A percentile compares a stretch with the other conserved stretches of the same genome.
Conservation (phyloP, 35 echinoderm and acorn worm genomes). For the Eucidaris tribuloides region DNA sequence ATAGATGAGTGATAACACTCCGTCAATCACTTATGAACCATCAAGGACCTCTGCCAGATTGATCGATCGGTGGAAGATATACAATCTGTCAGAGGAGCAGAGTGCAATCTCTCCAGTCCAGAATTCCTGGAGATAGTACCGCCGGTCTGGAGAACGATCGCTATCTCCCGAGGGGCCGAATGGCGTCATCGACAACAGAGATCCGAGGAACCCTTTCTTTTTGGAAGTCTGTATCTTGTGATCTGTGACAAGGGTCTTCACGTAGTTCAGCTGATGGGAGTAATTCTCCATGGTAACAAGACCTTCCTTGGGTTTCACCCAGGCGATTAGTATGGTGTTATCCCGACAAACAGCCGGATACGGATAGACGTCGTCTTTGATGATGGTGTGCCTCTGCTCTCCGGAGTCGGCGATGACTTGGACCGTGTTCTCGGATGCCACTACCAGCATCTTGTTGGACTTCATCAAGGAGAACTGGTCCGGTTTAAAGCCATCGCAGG, state of each 20-base stretch:
- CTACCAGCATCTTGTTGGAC: neutral
- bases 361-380: neutral
- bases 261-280: neutral
- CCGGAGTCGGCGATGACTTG: neutral
- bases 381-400: neutral
- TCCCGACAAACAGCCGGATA: neutral
- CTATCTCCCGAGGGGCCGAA: no score
- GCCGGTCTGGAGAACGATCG: no score
- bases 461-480: neutral
- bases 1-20: no score
- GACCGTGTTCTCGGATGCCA: neutral
- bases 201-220: no score
- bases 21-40: no score
- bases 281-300: constrained; percentile 2
- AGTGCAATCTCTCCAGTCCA: neutral
- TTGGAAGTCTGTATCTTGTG: neutral
- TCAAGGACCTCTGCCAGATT: no score
- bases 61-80: neutral
- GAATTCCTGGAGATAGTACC: neutral
- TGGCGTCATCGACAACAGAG: no score
- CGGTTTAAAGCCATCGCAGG: neutral
- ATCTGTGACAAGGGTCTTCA: neutral
- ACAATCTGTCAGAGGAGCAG: neutral
- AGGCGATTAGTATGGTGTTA: neutral
- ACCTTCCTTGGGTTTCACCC: neutral